phyloP scores from a whole-genome alignment of 30 jellyfish, hydroid and myxozoan genomes.

The Nemopilema nomurai region DNA sequence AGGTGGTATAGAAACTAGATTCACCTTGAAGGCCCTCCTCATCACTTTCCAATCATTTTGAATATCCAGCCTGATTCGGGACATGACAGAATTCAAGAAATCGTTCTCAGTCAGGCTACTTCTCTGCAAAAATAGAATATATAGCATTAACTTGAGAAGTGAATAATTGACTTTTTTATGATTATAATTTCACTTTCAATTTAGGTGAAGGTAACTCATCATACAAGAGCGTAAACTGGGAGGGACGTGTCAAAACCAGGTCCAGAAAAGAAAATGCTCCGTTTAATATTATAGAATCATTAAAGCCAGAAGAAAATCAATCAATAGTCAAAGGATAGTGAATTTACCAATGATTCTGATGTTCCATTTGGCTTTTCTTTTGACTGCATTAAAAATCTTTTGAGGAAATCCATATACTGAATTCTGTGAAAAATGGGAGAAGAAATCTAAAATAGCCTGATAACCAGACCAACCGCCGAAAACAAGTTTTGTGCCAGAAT shows the following conservation, averaged over 20 bases:
- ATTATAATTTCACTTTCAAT: background rate
- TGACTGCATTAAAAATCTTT: conserved; percentile 19
- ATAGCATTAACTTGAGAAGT: too few relatives aligned
- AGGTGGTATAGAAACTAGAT: background rate
- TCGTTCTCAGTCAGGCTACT: conserved; percentile 27
- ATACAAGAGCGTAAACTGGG: too few relatives aligned
- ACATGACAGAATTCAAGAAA: conserved; percentile 28
- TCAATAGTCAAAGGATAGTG: background rate
- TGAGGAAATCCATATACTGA: conserved; percentile 36
- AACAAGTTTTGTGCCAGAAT: too few relatives aligned
- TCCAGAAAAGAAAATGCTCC: too few relatives aligned
- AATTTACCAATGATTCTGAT: conserved; percentile 4
- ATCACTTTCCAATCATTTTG: conserved; percentile 44
- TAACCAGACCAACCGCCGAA: too few relatives aligned
- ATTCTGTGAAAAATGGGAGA: conserved; percentile 6
- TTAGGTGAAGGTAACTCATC: background rate
- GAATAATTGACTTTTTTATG: too few relatives aligned
- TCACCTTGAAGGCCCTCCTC: conserved; percentile 48
- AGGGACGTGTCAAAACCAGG: too few relatives aligned
- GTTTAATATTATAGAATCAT: too few relatives aligned
- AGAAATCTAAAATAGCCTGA: background rate
- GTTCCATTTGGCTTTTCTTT: conserved; percentile 14
- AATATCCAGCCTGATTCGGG: conserved; percentile 29
- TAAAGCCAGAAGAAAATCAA: too few relatives aligned
- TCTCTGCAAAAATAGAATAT: conserved; percentile 35